These are phyloP conservation scores for Oreochromis grahami DNA, from an alignment of 2,797 vertebrate genomes.

Conservation along the genomic window DNA sequence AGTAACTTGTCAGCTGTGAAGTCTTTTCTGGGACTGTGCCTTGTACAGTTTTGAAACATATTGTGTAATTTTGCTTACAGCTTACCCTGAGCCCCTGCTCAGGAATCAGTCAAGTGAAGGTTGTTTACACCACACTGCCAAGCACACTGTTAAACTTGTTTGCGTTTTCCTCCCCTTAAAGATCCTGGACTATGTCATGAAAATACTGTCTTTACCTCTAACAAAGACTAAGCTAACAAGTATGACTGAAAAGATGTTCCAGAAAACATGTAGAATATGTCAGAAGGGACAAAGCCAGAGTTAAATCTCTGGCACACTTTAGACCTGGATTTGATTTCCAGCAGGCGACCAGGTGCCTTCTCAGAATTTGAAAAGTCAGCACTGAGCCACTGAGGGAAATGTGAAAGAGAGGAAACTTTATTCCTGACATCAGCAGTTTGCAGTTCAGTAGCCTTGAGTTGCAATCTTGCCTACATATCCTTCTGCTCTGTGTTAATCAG, in stretches of 20 bases:
- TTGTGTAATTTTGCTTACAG: not conserved
- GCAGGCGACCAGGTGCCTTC: not conserved
- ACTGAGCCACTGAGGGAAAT: conserved; percentile 16
- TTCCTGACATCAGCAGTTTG: conserved; percentile 63
- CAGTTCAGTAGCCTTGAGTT: conserved; percentile 14
- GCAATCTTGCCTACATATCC: not conserved
- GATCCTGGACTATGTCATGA: not conserved
- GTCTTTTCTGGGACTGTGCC: not conserved
- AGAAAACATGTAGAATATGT: not conserved
- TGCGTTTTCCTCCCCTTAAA: not conserved
- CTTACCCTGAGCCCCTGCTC: not conserved
- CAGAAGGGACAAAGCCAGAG: not conserved
- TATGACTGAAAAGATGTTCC: not conserved
- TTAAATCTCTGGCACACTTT: not conserved
- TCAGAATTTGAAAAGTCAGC: conserved; percentile 47
- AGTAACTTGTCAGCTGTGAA: not conserved
- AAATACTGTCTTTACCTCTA: not conserved
- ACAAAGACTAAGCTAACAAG: not conserved
- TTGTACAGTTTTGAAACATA: not conserved
- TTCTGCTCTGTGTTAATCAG: conserved; percentile 5
- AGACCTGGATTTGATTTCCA: not conserved
- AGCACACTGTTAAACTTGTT: not conserved
- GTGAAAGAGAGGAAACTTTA: conserved; percentile 46
- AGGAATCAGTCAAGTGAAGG: not conserved
- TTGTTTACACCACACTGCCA: conserved; percentile 13